Conservation (phyloP, 2,797 vertebrate genomes). For the Amblyraja radiata region DNA sequence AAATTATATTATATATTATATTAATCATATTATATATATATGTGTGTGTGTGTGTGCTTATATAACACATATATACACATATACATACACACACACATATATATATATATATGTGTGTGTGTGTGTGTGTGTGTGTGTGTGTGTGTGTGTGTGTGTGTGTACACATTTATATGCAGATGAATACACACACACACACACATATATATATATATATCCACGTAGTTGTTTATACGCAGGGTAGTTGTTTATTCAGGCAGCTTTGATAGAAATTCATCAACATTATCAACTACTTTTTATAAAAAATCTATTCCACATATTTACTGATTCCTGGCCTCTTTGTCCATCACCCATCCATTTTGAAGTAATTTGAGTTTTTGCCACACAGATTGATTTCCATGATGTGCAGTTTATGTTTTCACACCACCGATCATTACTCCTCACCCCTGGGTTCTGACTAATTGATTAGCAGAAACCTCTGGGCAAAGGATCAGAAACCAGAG, state of each 20-base stretch:
- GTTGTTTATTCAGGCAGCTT: background rate
- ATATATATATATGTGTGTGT: too few relatives aligned
- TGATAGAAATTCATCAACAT: background rate
- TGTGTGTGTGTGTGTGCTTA: background rate
- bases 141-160: too few relatives aligned
- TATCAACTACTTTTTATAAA: background rate
- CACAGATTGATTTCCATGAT: constrained; percentile 18
- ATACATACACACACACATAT: too few relatives aligned
- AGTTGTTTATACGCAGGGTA: too few relatives aligned
- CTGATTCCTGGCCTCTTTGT: constrained; percentile 3
- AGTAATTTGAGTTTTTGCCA: constrained; percentile 28
- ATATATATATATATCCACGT: too few relatives aligned
- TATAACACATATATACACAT: background rate
- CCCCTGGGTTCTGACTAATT: constrained; percentile 36
- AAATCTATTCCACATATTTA: background rate
- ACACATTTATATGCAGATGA: too few relatives aligned
- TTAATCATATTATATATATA: too few relatives aligned
- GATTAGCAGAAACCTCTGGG: constrained; percentile 31
- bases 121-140: too few relatives aligned
- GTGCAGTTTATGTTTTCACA: constrained; percentile 30
- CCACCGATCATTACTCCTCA: constrained; percentile 29
- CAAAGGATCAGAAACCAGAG: constrained; percentile 23
- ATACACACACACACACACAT: too few relatives aligned
- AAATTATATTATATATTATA: background rate
- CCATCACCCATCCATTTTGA: background rate